phyloP scores from a whole-genome alignment of 2,797 vertebrate genomes.

The Notamacropus eugenii region DNA sequence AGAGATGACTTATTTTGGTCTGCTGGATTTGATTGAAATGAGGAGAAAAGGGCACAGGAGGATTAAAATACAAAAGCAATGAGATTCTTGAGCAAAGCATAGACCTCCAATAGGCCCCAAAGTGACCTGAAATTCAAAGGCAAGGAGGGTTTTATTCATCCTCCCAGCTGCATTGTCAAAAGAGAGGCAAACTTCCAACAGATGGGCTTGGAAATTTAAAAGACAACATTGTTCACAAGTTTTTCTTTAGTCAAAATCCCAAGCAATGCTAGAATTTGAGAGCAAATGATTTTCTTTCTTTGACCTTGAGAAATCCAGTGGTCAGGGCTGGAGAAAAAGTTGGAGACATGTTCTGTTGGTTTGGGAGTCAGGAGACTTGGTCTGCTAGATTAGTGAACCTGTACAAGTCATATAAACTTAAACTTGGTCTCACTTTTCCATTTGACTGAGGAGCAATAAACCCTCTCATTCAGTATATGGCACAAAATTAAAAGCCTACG shows the following conservation, averaged over 20 bases:
- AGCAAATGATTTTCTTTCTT: conserved; percentile 19
- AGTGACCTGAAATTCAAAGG: neutral
- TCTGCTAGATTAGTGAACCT: neutral
- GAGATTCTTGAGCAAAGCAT: neutral
- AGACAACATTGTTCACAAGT: conserved; percentile 4
- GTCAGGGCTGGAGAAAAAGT: neutral
- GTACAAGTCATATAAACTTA: conserved; percentile 1
- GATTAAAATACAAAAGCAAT: conserved; percentile 15
- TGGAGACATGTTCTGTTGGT: neutral
- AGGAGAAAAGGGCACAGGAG: neutral
- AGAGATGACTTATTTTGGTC: neutral
- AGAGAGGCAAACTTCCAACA: neutral
- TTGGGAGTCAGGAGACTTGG: neutral
- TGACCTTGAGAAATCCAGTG: neutral
- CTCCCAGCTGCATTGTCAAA: neutral
- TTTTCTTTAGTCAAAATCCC: conserved; percentile 25
- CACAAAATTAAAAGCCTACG: neutral
- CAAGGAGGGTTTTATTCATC: neutral
- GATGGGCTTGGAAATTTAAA: conserved; percentile 15
- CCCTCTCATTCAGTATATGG: neutral
- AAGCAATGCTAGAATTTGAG: neutral
- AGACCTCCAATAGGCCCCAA: neutral
- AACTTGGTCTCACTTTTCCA: neutral
- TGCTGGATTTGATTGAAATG: neutral
- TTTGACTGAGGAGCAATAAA: neutral